Evolutionary conservation across 2,888 invertebrate genomes (phyloP).

Genomic region (Emmelina monodactyla): DNA sequence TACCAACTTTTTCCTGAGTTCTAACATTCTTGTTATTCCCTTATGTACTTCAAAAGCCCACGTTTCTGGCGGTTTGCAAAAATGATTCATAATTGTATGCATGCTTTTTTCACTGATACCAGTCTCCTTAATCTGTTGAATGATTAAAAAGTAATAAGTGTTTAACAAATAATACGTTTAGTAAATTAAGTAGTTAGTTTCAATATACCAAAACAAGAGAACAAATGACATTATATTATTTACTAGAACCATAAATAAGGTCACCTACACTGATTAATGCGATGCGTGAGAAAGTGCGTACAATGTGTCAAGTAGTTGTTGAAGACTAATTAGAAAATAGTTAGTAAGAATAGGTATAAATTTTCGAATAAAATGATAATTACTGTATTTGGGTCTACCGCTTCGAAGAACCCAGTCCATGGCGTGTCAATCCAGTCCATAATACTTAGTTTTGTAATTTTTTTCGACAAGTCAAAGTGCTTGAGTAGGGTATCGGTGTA

Average conservation of each 20-base stretch:
- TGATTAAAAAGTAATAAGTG: too few relatives aligned
- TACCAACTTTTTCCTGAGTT: slow-evolving; percentile 41
- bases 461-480: slow-evolving; percentile 54
- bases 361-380: too few relatives aligned
- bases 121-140: slow-evolving; percentile 40
- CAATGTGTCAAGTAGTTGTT: too few relatives aligned
- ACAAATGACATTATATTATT: too few relatives aligned
- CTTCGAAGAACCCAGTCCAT: slow-evolving; percentile 89
- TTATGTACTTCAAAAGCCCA: slow-evolving; percentile 54
- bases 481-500: slow-evolving; percentile 45
- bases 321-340: too few relatives aligned
- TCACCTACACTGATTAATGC: too few relatives aligned
- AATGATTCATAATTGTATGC: slow-evolving; percentile 39
- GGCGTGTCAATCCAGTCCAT: slow-evolving; percentile 97
- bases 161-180: too few relatives aligned
- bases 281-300: too few relatives aligned
- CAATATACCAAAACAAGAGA: too few relatives aligned
- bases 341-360: too few relatives aligned
- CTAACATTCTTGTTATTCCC: slow-evolving; percentile 38
- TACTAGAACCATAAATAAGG: too few relatives aligned
- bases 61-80: slow-evolving; percentile 39
- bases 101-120: slow-evolving; percentile 34
- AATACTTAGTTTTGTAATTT: slow-evolving; percentile 65
- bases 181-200: too few relatives aligned
- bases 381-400: slow-evolving; percentile 78